Evolutionary conservation across 2,888 invertebrate species (phyloP), one percentile per base, ranked within the genome.

Genomic region (Therioaphis trifolii): DNA sequence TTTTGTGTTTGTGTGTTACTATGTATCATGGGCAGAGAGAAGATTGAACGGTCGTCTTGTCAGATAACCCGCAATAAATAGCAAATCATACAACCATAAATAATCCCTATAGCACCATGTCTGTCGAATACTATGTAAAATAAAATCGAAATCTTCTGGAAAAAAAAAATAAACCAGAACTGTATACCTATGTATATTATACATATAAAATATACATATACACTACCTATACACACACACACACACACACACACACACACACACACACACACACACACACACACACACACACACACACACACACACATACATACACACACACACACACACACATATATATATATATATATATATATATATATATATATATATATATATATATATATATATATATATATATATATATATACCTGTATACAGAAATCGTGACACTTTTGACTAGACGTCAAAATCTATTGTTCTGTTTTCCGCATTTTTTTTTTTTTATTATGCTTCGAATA

Each of bases 21-120:
- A 49, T 24, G 40, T 63, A 82, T 49, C 72, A 49, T 1, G 61
- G 27, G 5, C 15, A 15, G 21, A 49, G 46, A 35, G 46, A 63
- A 82, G 80, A 82, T 74, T 82, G 80, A 82, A 35, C 24, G 80
- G 63, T 82, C 63, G 61, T 52, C 80, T 82, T 74, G 61, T 49
- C 61, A 61, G 80, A 82, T 74, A 82, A 82, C 61, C 80, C 72
- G 35, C 72, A 82, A 82, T 82, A 74, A 82, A 82, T 74, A 82
- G 29, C 80, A 49, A 82, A 82, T 82, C 72, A 82, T 63, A 82
- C 58, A 46, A 40, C 80, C 80, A 63, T 82, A 82, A 82, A 82
- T 82, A 72, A 82, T 82, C 61, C 63, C n/a, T 49, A n/a, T 58
- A 29, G 21, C 29, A 21, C 52, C 68, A 29, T 5, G 52, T 46